phyloP scores from a whole-genome alignment of 1,140 invertebrate species.

The Periplaneta americana region DNA sequence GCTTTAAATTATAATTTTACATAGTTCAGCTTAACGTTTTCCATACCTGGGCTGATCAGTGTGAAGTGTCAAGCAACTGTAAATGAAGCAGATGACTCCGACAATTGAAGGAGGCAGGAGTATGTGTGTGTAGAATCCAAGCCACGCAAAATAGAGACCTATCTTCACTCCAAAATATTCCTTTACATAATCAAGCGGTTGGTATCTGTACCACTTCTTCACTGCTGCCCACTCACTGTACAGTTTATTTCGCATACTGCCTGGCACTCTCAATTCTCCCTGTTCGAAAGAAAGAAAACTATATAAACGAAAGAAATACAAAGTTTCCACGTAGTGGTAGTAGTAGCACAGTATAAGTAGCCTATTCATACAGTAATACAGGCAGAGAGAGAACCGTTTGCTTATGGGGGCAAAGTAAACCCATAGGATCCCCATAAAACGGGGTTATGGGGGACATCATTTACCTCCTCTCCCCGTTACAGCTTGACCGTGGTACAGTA shows the following conservation, averaged over 20 bases:
- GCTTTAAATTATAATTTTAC: no score
- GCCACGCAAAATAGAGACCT: constrained; percentile 89
- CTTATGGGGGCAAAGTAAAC: no score
- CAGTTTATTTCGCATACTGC: constrained; percentile 68
- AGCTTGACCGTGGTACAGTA: no score
- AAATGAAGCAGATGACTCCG: constrained; percentile 75
- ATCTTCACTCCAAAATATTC: constrained; percentile 89
- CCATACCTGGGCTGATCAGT: constrained; percentile 63
- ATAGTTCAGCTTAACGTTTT: neutral
- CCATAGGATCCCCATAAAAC: no score
- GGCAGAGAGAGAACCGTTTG: no score
- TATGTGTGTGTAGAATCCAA: constrained; percentile 95
- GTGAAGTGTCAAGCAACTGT: constrained; percentile 68
- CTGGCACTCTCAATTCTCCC: constrained; percentile 62
- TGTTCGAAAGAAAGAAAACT: no score
- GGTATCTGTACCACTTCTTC: constrained; percentile 73
- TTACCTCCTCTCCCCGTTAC: no score
- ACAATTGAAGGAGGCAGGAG: constrained; percentile 81
- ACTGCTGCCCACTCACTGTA: constrained; percentile 83
- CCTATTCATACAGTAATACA: no score
- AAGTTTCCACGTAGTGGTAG: no score
- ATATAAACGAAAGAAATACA: no score
- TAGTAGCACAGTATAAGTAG: no score
- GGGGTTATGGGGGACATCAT: no score
- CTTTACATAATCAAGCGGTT: constrained; percentile 82